phyloP scores from a whole-genome alignment of 2,797 vertebrate species.

The Echeneis naucrates region DNA sequence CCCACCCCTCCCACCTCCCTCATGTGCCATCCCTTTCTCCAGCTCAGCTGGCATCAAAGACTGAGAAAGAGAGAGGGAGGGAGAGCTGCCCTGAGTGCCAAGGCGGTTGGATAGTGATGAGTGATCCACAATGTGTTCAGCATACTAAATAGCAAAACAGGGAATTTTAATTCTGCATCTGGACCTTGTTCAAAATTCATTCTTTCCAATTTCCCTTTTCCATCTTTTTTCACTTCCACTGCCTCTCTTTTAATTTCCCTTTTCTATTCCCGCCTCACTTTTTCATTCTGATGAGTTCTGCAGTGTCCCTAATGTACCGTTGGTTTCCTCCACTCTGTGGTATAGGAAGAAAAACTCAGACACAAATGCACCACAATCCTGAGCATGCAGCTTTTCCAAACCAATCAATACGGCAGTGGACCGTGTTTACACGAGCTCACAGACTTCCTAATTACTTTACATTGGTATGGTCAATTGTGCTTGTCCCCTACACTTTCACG shows the following conservation, averaged over 20 bases:
- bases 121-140: slow-evolving; percentile 72
- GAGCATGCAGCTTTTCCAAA: slow-evolving; percentile 62
- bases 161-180: slow-evolving; percentile 70
- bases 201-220: slow-evolving; percentile 10
- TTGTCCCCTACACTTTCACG: neutral
- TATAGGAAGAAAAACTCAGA: slow-evolving; percentile 24
- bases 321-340: slow-evolving; percentile 10
- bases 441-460: slow-evolving; percentile 11
- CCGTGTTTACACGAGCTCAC: slow-evolving; percentile 36
- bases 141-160: slow-evolving; percentile 70
- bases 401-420: slow-evolving; percentile 54
- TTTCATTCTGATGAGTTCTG: slow-evolving; percentile 9
- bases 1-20: no score
- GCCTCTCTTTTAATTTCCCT: slow-evolving; percentile 17
- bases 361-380: slow-evolving; percentile 50
- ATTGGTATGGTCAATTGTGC: neutral
- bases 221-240: slow-evolving; percentile 5
- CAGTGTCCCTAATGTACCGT: neutral
- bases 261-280: slow-evolving; percentile 16
- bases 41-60: slow-evolving; percentile 77
- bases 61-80: slow-evolving; percentile 26
- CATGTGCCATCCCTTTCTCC: slow-evolving; percentile 62
- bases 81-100: slow-evolving; percentile 65
- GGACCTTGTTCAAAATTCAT: slow-evolving; percentile 65
- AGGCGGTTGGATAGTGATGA: slow-evolving; percentile 75